Evolutionary conservation across 2,113 vertebrate genomes (phyloP), one percentile per base, ranked within the genome.

Genomic region (Saccopteryx leptura): DNA sequence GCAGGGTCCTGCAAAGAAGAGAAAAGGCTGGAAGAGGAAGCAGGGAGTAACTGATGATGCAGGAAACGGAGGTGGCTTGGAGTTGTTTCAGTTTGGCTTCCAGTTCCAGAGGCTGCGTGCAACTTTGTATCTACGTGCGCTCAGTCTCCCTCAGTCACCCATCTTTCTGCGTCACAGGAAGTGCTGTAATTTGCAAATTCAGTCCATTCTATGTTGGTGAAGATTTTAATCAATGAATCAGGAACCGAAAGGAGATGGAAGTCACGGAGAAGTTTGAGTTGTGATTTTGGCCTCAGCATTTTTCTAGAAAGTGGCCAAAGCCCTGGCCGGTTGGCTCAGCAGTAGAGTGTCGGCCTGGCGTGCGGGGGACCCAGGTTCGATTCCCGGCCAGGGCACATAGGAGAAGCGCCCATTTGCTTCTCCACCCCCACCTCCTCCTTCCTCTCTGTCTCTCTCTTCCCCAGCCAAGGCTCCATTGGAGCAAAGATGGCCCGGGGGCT

Each of bases 241-340:
- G 13, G 19, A 89, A 50, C 9, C 58, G 61, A 75, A 79, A 78
- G 65, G 66, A 58, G n/a, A n/a, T 46, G 31, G 68, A 93, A 89
- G 21, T 80, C 9, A n/a, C 50, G n/a, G 28, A 66, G 65, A 87
- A 75, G 26, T 91, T 18, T 60, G 79, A 90, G 15, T 15, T 65
- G 24, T 19, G 39, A 61, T 31, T 96, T 85, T 12, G 13, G 21
- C 63, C 71, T 83, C 88, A 21, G 60, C 11, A 63, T 89, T 76
- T 96, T 88, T 88, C 48, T 87, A 52, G 61, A 89, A 17, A 56
- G 61, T 78, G 76, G 24, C 83, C 50, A 10, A 81, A 93, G 85
- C n/a, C n/a, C n/a, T n/a, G n/a, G n/a, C n/a, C n/a, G n/a, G n/a
- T n/a, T n/a, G n/a, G n/a, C n/a, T n/a, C n/a, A n/a, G n/a, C n/a